Conservation (phyloP, 2,113 vertebrate species). For the Myrmecophaga tridactyla region DNA sequence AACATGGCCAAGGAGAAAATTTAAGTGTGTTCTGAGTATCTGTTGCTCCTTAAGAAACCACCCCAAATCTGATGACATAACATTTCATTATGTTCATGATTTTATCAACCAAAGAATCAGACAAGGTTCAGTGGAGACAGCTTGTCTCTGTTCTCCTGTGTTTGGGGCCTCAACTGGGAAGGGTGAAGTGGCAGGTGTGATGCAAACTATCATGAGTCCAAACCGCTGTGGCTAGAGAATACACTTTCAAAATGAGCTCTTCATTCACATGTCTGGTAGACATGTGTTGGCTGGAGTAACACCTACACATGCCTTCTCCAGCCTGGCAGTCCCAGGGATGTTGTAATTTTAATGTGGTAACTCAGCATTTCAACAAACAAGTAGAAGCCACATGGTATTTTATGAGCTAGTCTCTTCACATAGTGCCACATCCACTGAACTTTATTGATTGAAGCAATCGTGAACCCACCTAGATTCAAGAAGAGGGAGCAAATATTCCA, state of each 20-base stretch:
- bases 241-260: not conserved
- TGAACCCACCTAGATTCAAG: not conserved
- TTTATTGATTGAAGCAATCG: not conserved
- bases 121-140: not conserved
- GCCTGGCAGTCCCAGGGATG: not conserved
- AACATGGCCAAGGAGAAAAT: not conserved
- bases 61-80: not conserved
- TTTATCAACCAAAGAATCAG: not conserved
- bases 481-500: not conserved
- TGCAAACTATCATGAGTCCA: not conserved
- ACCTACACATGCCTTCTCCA: not conserved
- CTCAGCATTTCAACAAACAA: not conserved
- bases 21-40: not conserved
- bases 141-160: not conserved
- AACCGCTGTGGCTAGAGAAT: not conserved
- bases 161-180: not conserved
- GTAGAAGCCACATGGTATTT: not conserved
- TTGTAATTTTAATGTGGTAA: not conserved
- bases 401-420: not conserved
- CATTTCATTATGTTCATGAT: not conserved
- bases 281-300: not conserved
- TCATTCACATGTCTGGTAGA: not conserved
- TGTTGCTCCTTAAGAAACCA: not conserved
- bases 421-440: not conserved
- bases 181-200: not conserved